Base-by-base conservation (phyloP, 2,888 invertebrate species). In the Leptinotarsa juncta region DNA sequence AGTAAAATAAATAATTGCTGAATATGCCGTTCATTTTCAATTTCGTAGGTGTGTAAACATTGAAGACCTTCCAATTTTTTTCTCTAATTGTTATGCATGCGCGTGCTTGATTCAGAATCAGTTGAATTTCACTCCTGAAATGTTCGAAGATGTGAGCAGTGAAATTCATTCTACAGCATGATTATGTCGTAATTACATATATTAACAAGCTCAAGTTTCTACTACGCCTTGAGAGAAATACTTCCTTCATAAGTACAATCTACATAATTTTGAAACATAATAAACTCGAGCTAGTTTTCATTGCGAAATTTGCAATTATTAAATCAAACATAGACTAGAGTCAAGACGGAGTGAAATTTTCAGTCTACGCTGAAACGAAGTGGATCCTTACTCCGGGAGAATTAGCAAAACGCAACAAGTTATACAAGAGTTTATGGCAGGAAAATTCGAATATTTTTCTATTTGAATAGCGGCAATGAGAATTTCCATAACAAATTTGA, bases 231-330 rank as follows among this genome's bases (percentile, higher is more conserved):
- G 62, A 42, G 62, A 62, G 62, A 16, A 42, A 62, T 62, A 42
- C n/a, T 62, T 42, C 62, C 62, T 62, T 18, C 62, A 62, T 62
- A 62, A 42, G 62, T 42, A 7, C 42, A 32, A 62, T 62, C 42
- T 62, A 42, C 62, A 62, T 62, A 62, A 62, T 62, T n/a, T 16
- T 42, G 62, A 62, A 62, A 62, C 62, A 62, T 62, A 42, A 62
- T 62, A 62, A 62, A 42, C 42, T 62, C 62, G 4, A 62, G 62
- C 32, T 62, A 62, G 62, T 62, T 62, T 62, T 62, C 62, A 62
- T 62, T 62, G 42, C 62, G 62, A n/a, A 62, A 62, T 62, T 32
- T 62, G 62, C 16, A 32, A 62, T 62, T 32, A 62, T 62, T n/a
- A 42, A 32, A 62, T 62, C 62, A 62, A 62, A 62, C 62, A 62